phyloP scores from a whole-genome alignment of 2,113 vertebrate species.

The Rhabdomys dilectus region DNA sequence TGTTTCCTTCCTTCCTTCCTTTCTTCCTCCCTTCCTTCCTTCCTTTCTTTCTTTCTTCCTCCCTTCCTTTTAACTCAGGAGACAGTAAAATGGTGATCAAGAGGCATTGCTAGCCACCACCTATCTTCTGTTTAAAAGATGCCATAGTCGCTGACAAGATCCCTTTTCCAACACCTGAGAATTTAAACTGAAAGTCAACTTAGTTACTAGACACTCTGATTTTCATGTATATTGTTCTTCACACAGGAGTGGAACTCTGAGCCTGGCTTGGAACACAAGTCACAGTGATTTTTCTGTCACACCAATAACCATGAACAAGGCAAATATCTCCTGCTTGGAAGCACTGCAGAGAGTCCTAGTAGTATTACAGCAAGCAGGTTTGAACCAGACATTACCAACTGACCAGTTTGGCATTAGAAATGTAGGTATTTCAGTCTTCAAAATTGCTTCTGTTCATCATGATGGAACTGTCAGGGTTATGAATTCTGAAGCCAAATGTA shows the following conservation, averaged over 20 bases:
- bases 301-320: background rate
- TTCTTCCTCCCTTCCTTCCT: background rate
- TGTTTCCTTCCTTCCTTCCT: too few species aligned
- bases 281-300: background rate
- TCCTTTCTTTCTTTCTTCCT: background rate
- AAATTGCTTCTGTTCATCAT: background rate
- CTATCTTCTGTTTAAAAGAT: background rate
- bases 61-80: background rate
- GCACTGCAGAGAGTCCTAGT: background rate
- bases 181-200: background rate
- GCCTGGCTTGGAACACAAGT: background rate
- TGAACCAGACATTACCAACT: background rate
- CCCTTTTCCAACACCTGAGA: background rate
- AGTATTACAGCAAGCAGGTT: background rate
- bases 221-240: background rate
- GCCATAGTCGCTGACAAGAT: background rate
- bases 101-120: background rate
- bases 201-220: background rate
- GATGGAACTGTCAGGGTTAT: background rate
- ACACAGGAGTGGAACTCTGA: background rate
- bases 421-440: background rate
- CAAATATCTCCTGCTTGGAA: background rate
- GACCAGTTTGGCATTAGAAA: background rate
- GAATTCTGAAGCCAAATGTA: background rate
- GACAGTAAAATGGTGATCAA: conserved; percentile 11